Base-by-base conservation (phyloP, 2,113 vertebrate genomes). In the Rissa tridactyla region DNA sequence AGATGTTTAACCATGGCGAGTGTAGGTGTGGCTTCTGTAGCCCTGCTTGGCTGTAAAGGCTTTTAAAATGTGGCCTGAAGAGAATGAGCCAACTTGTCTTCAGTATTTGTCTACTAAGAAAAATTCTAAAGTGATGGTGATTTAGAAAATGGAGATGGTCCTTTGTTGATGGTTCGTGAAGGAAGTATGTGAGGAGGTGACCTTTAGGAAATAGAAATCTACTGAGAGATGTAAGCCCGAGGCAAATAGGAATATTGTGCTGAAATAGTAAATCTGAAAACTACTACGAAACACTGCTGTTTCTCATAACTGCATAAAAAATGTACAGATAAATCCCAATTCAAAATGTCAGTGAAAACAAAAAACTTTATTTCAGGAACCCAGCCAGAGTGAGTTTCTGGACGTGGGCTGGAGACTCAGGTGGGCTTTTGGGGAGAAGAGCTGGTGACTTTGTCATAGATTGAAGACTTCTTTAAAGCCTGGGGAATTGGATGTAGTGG, bases 201-300 rank as follows among this genome's bases (percentile, higher is more conserved):
- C 89, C 78, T 95, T 94, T 94, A 87, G 77, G 72, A 94, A 96
- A 84, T 34, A 93, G 52, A 60, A 90, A 62, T 81, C 52, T 81
- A 22, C 69, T 19, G 61, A 84, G 54, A 86, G 34, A 73, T 66
- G 25, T 4, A 95, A 95, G 81, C 86, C 84, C 66, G 54, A 82
- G 78, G 89, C 70, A 92, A 89, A 77, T 61, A 72, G 71, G 64
- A 88, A 69, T 90, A 62, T 72, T 76, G 76, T 86, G 46, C 79
- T 82, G 82, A 76, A 95, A 85, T 65, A 82, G 68, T 80, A 86
- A 54, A 88, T 85, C 49, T 73, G 62, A 91, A 88, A 89, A 49
- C 5, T 34, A 36, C 58, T 88, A 47, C 47, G 71, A 90, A 89
- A 69, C 52, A 66, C 42, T 82, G 61, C 70, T 51, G 66, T 2